A percentile compares a stretch with the other conserved stretches of the same genome.
phyloP scores from a whole-genome alignment of 2,797 vertebrate species.

The Chaenodraco wilsoni region DNA sequence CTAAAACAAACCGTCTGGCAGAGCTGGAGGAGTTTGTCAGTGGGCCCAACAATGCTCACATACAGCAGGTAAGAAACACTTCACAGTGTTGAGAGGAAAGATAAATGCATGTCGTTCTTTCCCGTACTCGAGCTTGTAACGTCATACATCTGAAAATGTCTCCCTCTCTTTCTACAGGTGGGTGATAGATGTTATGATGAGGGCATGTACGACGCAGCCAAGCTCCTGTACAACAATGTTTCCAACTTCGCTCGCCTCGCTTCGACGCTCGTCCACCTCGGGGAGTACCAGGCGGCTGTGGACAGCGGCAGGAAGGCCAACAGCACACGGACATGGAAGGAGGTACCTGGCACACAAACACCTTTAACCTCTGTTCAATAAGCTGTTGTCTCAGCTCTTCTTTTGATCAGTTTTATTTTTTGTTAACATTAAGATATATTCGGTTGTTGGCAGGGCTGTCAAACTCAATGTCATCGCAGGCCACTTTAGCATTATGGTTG shows the following conservation, averaged over 20 bases:
- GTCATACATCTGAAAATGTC: not conserved
- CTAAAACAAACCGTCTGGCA: conserved; percentile 93
- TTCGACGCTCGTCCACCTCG: conserved; percentile 91
- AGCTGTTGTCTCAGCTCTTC: not conserved
- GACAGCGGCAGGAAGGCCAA: conserved; percentile 94
- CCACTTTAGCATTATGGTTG: too few species aligned
- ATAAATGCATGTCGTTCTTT: not conserved
- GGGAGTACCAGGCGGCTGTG: conserved; percentile 95
- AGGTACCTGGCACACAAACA: conserved; percentile 76
- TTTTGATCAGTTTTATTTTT: not conserved
- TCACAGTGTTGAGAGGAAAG: not conserved
- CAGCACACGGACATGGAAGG: conserved; percentile 94
- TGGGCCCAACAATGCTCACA: conserved; percentile 91
- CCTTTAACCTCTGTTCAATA: not conserved
- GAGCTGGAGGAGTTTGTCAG: conserved; percentile 93
- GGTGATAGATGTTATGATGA: conserved; percentile 90
- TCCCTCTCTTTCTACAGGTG: conserved; percentile 57
- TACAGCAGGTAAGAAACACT: conserved; percentile 85
- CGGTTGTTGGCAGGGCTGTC: not conserved
- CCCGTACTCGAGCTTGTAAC: not conserved
- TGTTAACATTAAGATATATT: not conserved
- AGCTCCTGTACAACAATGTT: conserved; percentile 91
- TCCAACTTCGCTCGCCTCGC: conserved; percentile 94
- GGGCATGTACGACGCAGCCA: conserved; percentile 93
- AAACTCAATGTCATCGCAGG: too few species aligned